Evolutionary conservation across 23 tunicate species (phyloP).

Genomic region (Trididemnum miniatum): DNA sequence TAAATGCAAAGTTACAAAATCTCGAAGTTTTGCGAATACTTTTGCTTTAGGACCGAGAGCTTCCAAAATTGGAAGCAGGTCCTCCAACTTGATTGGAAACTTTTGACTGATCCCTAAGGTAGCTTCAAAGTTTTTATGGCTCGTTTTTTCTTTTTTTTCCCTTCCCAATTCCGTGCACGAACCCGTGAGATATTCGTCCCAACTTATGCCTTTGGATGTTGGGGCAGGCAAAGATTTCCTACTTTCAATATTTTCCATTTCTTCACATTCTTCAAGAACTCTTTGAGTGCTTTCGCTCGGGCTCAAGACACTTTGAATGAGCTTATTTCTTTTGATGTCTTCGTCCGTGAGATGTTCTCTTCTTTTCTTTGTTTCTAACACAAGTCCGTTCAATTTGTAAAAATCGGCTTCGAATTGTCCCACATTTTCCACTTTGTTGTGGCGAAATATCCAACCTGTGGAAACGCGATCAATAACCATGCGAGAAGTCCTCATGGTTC

Average conservation of each 20-base stretch:
- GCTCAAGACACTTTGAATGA: conserved; percentile 60
- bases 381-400: conserved; percentile 52
- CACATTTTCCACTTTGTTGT: conserved; percentile 56
- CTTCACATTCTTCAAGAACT: conserved; percentile 48
- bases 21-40: conserved; percentile 62
- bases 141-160: conserved; percentile 43
- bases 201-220: conserved; percentile 15
- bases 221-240: conserved; percentile 76
- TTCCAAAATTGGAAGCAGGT: conserved; percentile 75
- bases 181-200: conserved; percentile 52
- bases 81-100: conserved; percentile 74
- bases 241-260: conserved; percentile 20
- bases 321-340: conserved; percentile 68
- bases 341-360: conserved; percentile 86
- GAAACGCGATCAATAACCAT: conserved; percentile 40
- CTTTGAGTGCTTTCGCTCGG: conserved; percentile 61
- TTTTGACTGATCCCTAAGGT: conserved; percentile 60
- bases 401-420: conserved; percentile 80
- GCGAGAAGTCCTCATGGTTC: conserved; percentile 54
- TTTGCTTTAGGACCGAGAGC: conserved; percentile 85
- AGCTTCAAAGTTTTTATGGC: conserved; percentile 66
- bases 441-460: conserved; percentile 80
- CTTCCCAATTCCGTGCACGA: conserved; percentile 51
- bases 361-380: conserved; percentile 55
- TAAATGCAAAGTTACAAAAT: conserved; percentile 62